Evolutionary conservation across 1,140 invertebrate species (phyloP), one percentile per base, ranked within the genome.

Genomic region (Leptinotarsa texana): DNA sequence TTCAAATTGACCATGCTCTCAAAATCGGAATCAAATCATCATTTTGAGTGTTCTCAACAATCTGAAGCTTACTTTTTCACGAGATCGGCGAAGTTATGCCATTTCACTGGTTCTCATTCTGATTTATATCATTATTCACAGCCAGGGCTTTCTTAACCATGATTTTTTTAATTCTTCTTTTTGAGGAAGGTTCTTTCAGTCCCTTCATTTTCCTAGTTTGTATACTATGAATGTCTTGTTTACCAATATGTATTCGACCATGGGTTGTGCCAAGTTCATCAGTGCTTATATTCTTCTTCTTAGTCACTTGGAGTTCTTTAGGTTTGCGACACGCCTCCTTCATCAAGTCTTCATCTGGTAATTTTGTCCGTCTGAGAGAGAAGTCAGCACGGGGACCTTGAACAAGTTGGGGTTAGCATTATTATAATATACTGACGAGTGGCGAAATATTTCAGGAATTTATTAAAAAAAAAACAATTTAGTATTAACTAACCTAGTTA

Each of bases 191-290:
- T 83, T 94, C 95, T 79, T 91, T 93, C 17, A 98, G 87, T 63
- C 94, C 97, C 86, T 98, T 98, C 90, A 98, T 94, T 86, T 98
- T 98, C 73, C 96, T 90, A 17, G 95, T 96, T 85, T 98, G 96
- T 77, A 99, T 88, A 78, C 90, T 93, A 24, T 89, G 87, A 17
- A 98, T 89, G 82, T 97, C 92, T 83, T 99, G 97, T 84, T 92
- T 91, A 69, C 94, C 93, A 88, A 99, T 90, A 86, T 99, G 98
- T 73, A 99, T 91, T 72, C 95, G 91, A 69, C 96, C 98, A 81
- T 96, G 88, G 81, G 93, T 96, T 8, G 93, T 93, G 74, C 97
- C 97, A 84, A 99, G 92, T 13, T 87, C 89, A 88, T 99, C 95
- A 61, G 89, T 91, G 0, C 91, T 91, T 67, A 98, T 90, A 86